phyloP scores from a whole-genome alignment of 2,888 invertebrate genomes.

The Drosophila atroscutellata region DNA sequence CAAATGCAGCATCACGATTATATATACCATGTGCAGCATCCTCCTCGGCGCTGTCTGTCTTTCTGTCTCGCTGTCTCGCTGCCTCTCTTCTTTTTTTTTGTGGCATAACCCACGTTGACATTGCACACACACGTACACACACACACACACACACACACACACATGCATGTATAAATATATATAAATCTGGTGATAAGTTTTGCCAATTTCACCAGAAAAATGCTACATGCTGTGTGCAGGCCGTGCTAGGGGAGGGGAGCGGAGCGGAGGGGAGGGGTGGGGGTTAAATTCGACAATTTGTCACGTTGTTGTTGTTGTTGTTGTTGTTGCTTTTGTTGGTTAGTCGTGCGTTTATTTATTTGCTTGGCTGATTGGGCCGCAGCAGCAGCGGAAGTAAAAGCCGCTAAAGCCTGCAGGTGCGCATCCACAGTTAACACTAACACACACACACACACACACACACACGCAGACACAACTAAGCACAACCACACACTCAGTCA shows the following conservation, averaged over 20 bases:
- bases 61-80: conserved; percentile 17
- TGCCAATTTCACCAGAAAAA: conserved; percentile 74
- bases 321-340: conserved; percentile 33
- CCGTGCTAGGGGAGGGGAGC: background rate
- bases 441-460: conserved; percentile 5
- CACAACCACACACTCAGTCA: conserved; percentile 9
- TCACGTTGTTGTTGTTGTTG: conserved; percentile 40
- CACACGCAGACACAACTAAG: background rate
- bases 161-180: background rate
- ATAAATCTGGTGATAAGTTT: conserved; percentile 15
- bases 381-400: conserved; percentile 72
- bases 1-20: conserved; percentile 44
- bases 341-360: conserved; percentile 69
- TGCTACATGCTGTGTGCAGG: conserved; percentile 46
- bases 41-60: conserved; percentile 36
- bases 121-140: conserved; percentile 54
- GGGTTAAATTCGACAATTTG: conserved; percentile 70
- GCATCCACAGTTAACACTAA: conserved; percentile 42
- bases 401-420: conserved; percentile 66
- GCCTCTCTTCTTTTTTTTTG: conserved; percentile 29
- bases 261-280: background rate
- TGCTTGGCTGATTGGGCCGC: conserved; percentile 60
- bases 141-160: conserved; percentile 13
- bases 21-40: conserved; percentile 53
- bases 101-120: conserved; percentile 80